phyloP scores from a whole-genome alignment of 2,888 invertebrate species.

The Psylliodes chrysocephalus region DNA sequence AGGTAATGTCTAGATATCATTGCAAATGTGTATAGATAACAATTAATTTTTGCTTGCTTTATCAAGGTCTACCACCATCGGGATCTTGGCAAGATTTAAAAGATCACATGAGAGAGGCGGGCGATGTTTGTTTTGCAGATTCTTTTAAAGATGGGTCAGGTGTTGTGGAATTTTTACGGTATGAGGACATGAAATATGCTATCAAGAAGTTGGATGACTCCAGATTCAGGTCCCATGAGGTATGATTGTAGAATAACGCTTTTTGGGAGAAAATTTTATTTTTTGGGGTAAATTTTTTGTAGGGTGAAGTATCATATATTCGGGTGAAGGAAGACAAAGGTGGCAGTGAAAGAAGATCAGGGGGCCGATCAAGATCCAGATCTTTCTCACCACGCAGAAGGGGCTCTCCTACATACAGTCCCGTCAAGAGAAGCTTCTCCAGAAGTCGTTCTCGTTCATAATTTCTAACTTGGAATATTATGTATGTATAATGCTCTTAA shows the following conservation, averaged over 20 bases:
- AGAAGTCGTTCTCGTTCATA: slow-evolving; percentile 79
- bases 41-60: not conserved
- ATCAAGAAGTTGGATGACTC: slow-evolving; percentile 98
- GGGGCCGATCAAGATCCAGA: slow-evolving; percentile 77
- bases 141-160: slow-evolving; percentile 99
- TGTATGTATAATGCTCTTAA: slow-evolving; percentile 41
- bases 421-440: slow-evolving; percentile 87
- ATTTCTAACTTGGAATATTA: slow-evolving; percentile 41
- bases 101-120: slow-evolving; percentile 99
- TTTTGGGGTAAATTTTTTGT: slow-evolving; percentile 43
- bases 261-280: slow-evolving; percentile 24
- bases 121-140: slow-evolving; percentile 99
- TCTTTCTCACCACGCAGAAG: slow-evolving; percentile 81
- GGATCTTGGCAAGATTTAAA: slow-evolving; percentile 98
- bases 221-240: slow-evolving; percentile 98
- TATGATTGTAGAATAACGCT: slow-evolving; percentile 66
- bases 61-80: slow-evolving; percentile 78
- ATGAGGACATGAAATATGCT: slow-evolving; percentile 99
- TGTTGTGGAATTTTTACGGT: slow-evolving; percentile 95
- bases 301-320: slow-evolving; percentile 98
- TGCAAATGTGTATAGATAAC: no score
- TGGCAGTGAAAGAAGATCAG: slow-evolving; percentile 71
- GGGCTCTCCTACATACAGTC: slow-evolving; percentile 94
- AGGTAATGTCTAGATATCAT: slow-evolving; percentile 70
- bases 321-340: slow-evolving; percentile 93